A percentile compares a stretch with the other conserved stretches of the same genome.
Conservation (phyloP, 2,797 vertebrate species). For the Acanthurus tractus region DNA sequence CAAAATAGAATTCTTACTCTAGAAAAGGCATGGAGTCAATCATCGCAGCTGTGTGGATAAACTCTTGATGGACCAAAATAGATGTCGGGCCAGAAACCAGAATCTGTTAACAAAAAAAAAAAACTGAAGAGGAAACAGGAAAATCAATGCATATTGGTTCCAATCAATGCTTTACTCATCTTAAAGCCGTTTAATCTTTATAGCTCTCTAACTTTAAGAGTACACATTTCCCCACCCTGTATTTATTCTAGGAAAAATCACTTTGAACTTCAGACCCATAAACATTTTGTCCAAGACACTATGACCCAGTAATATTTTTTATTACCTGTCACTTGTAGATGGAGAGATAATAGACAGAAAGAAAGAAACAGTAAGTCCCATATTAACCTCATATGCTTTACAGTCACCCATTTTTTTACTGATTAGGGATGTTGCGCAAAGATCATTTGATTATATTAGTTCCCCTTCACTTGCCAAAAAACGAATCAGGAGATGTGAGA, state of each 20-base stretch:
- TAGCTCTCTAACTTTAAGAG: not conserved
- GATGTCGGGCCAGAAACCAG: slow-evolving; percentile 10
- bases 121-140: slow-evolving; percentile 43
- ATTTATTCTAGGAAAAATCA: slow-evolving; percentile 20
- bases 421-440: not conserved
- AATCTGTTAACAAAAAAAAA: not conserved
- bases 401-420: not conserved
- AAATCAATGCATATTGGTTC: not conserved
- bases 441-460: not conserved
- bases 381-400: slow-evolving; percentile 9
- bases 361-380: not conserved
- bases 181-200: not conserved
- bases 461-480: not conserved
- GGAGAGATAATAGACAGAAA: not conserved
- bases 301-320: slow-evolving; percentile 36
- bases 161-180: not conserved
- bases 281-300: slow-evolving; percentile 18
- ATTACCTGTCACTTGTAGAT: not conserved
- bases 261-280: slow-evolving; percentile 58
- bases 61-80: slow-evolving; percentile 19
- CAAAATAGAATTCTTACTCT: slow-evolving; percentile 68
- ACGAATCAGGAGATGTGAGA: not conserved
- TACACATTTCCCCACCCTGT: not conserved
- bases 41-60: slow-evolving; percentile 8
- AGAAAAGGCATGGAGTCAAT: slow-evolving; percentile 52